phyloP scores from a whole-genome alignment of 2,113 vertebrate species.

The Leucopternis melanops region DNA sequence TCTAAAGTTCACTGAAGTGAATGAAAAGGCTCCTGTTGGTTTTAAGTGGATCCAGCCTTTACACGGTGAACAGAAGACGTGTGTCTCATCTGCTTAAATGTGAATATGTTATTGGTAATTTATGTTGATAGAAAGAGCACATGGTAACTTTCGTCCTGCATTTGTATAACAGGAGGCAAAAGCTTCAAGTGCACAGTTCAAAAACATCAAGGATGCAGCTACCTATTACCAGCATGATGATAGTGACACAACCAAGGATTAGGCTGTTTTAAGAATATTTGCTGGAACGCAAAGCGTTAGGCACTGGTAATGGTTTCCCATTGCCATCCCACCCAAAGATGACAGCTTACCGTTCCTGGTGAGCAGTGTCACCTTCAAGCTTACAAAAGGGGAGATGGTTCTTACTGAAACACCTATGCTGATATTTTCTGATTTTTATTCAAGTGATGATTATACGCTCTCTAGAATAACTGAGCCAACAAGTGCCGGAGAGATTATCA shows the following conservation, averaged over 20 bases:
- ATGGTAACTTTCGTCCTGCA: slow-evolving; percentile 63
- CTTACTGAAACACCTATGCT: slow-evolving; percentile 52
- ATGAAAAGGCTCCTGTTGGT: slow-evolving; percentile 49
- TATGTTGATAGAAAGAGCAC: slow-evolving; percentile 72
- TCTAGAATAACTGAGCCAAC: slow-evolving; percentile 35
- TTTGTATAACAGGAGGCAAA: slow-evolving; percentile 74
- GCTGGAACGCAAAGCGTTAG: slow-evolving; percentile 71
- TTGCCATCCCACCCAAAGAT: slow-evolving; percentile 70
- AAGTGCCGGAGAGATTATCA: slow-evolving; percentile 53
- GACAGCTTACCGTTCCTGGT: slow-evolving; percentile 70
- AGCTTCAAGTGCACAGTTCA: slow-evolving; percentile 76
- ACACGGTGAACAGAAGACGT: slow-evolving; percentile 64
- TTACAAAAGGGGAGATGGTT: slow-evolving; percentile 60
- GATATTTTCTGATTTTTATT: slow-evolving; percentile 70
- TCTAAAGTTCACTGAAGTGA: slow-evolving; percentile 43
- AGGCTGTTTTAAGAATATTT: slow-evolving; percentile 72
- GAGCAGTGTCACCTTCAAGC: slow-evolving; percentile 68
- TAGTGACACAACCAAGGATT: slow-evolving; percentile 70
- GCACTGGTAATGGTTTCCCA: slow-evolving; percentile 70
- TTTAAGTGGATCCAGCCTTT: slow-evolving; percentile 34
- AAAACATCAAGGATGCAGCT: slow-evolving; percentile 64
- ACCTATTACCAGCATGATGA: slow-evolving; percentile 74
- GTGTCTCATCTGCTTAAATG: slow-evolving; percentile 61
- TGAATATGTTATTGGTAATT: slow-evolving; percentile 73
- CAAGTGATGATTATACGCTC: slow-evolving; percentile 68